Base-by-base conservation (phyloP, 2,888 invertebrate genomes). In the Schrankia costaestrigalis region DNA sequence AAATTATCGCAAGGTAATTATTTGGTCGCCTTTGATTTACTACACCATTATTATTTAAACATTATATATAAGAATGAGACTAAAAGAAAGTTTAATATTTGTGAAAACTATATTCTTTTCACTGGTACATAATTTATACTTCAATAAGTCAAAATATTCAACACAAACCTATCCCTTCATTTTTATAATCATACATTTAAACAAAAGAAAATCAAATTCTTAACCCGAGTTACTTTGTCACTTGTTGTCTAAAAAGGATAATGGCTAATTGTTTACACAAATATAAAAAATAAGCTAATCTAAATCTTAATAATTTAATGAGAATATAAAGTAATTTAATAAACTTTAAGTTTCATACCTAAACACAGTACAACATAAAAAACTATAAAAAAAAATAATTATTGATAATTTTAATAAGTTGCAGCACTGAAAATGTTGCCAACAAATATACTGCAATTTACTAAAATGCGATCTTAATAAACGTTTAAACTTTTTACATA, bases 241-340 rank as follows among this genome's bases (percentile, higher is more conserved):
- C 14, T 10, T 22, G 17, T 23, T 23, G n/a, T n/a, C n/a, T n/a
- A n/a, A 21, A 33, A 11, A 35, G 23, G 13, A 31, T 25, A 38
- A 25, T 12, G 12, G 25, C 25, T 26, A 28, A 11, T 13, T 15
- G 18, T 34, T 34, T 31, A 41, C 6, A 24, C 41, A 42, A 43
- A 26, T 5, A 28, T 39, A 53, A 46, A 44, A 45, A 54, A 54
- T 49, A 49, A 27, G 41, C 35, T 31, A 25, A 41, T 40, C 18
- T 27, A 46, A 42, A 43, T 36, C 31, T 44, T 23, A 38, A 36
- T 39, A 52, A 51, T 35, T 41, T 41, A 43, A 52, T 34, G 28
- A 48, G 35, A 41, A 41, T 39, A 53, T 4, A 23, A n/a, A n/a
- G 37, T 29, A 34, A 19, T 17, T 22, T 35, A 35, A 51, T 7